phyloP scores from a whole-genome alignment of 2,113 vertebrate genomes.

The Stigmatopora nigra region DNA sequence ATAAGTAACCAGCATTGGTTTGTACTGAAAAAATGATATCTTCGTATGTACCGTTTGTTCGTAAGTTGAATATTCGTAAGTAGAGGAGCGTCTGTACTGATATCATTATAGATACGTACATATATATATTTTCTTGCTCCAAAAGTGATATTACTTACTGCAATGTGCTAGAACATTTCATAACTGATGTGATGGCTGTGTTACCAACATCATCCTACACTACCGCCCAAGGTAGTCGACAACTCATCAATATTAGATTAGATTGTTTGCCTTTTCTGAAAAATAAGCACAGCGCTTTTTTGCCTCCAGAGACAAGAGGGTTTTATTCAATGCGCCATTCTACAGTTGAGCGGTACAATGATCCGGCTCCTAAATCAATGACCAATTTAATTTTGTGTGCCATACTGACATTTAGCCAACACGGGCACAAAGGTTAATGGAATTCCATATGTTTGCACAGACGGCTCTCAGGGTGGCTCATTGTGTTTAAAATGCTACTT shows the following conservation, averaged over 20 bases:
- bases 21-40: too few species aligned
- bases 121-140: neutral
- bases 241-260: neutral
- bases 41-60: too few species aligned
- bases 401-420: constrained; percentile 67
- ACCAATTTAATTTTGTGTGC: constrained; percentile 66
- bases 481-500: constrained; percentile 56
- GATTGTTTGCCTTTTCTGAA: constrained; percentile 19
- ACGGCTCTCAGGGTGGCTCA: constrained; percentile 43
- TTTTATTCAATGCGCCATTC: neutral
- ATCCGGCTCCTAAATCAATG: constrained; percentile 61
- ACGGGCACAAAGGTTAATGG: constrained; percentile 64
- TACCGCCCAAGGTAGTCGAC: neutral
- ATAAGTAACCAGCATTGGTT: too few species aligned
- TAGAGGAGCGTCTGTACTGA: too few species aligned
- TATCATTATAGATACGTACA: too few species aligned
- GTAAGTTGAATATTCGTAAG: too few species aligned
- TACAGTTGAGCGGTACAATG: constrained; percentile 37
- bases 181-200: neutral
- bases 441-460: constrained; percentile 61
- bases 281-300: constrained; percentile 13
- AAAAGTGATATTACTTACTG: neutral
- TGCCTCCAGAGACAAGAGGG: neutral
- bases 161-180: neutral
- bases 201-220: neutral